A percentile compares a stretch with the other conserved stretches of the same genome.
phyloP scores from a whole-genome alignment of 1,140 invertebrate species.

The Trachymyrmex septentrionalis region DNA sequence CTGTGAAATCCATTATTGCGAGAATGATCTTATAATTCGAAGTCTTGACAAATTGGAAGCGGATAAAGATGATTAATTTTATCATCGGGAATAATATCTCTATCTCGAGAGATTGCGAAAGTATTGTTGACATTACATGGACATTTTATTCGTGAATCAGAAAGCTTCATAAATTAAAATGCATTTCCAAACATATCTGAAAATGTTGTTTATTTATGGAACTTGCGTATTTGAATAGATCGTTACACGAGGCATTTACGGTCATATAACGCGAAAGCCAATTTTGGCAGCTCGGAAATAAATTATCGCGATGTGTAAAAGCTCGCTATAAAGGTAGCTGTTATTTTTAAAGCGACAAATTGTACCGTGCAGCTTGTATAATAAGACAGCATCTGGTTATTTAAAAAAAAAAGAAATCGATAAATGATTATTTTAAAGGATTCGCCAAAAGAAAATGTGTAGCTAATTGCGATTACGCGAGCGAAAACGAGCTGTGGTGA shows the following conservation, averaged over 20 bases:
- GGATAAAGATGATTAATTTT: conserved; percentile 23
- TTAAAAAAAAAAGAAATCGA: conserved; percentile 25
- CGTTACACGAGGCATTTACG: conserved; percentile 6
- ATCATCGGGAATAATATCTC: conserved; percentile 1
- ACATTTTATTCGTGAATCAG: not conserved
- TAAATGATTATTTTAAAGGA: conserved; percentile 39
- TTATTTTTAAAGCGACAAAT: conserved; percentile 33
- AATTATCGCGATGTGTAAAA: conserved; percentile 34
- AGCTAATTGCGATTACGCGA: not conserved
- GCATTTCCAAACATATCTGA: not conserved
- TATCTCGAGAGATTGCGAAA: conserved; percentile 1
- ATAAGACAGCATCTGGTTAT: not conserved
- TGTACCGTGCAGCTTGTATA: not conserved
- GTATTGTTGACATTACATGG: not conserved
- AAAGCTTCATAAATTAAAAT: conserved; percentile 16
- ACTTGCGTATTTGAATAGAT: not conserved
- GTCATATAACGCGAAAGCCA: conserved; percentile 15
- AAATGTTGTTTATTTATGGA: conserved; percentile 29
- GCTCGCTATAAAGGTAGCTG: conserved; percentile 10
- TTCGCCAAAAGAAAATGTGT: not conserved
- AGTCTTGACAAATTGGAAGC: conserved; percentile 17
- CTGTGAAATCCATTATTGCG: conserved; percentile 32
- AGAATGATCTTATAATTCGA: conserved; percentile 6
- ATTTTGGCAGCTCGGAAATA: conserved; percentile 40
- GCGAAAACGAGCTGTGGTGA: not conserved